A percentile compares a stretch with the other conserved stretches of the same genome.
phyloP scores from a whole-genome alignment of 2,888 invertebrate genomes.

The Colostygia pectinataria region DNA sequence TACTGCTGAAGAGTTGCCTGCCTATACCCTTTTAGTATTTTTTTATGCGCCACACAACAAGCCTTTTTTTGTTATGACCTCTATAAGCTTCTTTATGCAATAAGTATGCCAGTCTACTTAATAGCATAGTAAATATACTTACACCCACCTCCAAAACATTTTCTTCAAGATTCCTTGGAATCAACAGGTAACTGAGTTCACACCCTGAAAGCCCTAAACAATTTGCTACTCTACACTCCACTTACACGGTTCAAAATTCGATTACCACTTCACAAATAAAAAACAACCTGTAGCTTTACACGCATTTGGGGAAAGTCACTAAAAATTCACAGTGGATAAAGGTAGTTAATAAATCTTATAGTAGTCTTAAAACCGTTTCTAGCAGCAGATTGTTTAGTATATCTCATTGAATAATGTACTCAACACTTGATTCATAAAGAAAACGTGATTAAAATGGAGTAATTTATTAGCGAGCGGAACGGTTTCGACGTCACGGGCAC shows the following conservation, averaged over 20 bases:
- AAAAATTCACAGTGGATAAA: background rate
- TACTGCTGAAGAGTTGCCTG: too few species aligned
- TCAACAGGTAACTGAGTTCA: constrained; percentile 77
- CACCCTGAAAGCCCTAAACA: constrained; percentile 57
- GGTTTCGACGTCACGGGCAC: constrained; percentile 75
- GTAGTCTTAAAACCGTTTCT: background rate
- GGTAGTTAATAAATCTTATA: background rate
- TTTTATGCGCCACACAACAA: too few species aligned
- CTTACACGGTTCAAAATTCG: constrained; percentile 62
- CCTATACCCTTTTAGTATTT: too few species aligned
- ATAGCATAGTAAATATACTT: constrained; percentile 46
- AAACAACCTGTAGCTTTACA: constrained; percentile 71
- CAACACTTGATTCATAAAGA: constrained; percentile 10
- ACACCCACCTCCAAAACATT: constrained; percentile 75
- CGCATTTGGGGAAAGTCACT: constrained; percentile 4
- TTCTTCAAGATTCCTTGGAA: constrained; percentile 63
- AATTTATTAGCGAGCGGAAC: constrained; percentile 51
- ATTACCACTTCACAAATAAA: constrained; percentile 47
- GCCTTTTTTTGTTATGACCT: too few species aligned
- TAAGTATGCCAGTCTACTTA: background rate
- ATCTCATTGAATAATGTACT: constrained; percentile 2
- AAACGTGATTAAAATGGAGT: constrained; percentile 45
- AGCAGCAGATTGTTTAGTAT: background rate
- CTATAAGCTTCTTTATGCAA: too few species aligned
- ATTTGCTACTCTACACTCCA: constrained; percentile 60